Evolutionary conservation across 2,888 invertebrate genomes (phyloP).

Genomic region (Scotopteryx bipunctaria): DNA sequence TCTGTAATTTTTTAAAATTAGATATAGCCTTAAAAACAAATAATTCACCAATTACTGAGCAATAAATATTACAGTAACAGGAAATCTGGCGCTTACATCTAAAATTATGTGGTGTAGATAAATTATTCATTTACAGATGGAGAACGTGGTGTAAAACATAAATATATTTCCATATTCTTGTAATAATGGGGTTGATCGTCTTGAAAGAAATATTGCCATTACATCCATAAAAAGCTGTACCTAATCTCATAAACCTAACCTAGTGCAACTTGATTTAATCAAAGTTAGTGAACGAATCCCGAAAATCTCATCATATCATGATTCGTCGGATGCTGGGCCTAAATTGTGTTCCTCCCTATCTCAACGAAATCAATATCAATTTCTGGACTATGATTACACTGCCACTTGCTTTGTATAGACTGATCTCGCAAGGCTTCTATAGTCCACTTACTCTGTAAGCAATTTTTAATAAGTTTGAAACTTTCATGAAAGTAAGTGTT

Average conservation of each 20-base stretch:
- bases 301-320: too few relatives aligned
- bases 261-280: too few relatives aligned
- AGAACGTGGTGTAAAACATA: constrained; percentile 3
- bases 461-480: constrained; percentile 27
- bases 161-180: constrained; percentile 1
- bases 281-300: too few relatives aligned
- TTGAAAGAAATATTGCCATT: constrained; percentile 8
- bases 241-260: too few relatives aligned
- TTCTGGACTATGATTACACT: too few relatives aligned
- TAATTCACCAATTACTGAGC: constrained; percentile 18
- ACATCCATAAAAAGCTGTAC: neutral
- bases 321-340: too few relatives aligned
- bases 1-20: neutral
- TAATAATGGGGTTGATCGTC: neutral
- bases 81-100: constrained; percentile 22
- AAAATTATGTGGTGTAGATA: constrained; percentile 17
- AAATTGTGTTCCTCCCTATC: too few relatives aligned
- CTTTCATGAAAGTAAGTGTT: constrained; percentile 29
- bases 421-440: neutral
- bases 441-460: constrained; percentile 3
- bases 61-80: constrained; percentile 19
- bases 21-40: neutral
- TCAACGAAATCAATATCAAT: too few relatives aligned
- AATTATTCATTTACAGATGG: constrained; percentile 18
- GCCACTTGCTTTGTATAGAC: too few relatives aligned